Evolutionary conservation across 2,797 vertebrate genomes (phyloP), one percentile per base, ranked within the genome.

Genomic region (Otolemur crassicaudatus): DNA sequence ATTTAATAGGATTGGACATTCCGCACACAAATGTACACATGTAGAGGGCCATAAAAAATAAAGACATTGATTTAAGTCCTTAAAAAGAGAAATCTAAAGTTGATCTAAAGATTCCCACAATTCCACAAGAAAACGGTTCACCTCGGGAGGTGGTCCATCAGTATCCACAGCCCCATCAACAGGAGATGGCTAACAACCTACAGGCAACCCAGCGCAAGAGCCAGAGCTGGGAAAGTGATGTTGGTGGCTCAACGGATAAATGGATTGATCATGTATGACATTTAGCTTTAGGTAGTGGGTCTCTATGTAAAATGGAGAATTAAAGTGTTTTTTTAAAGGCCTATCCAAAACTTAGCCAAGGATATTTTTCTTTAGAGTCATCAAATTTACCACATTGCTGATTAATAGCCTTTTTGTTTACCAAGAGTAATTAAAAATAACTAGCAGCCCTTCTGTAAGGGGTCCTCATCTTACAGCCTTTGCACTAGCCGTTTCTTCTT

Each of bases 401-500:
- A 72, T 56, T 31, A 56, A 58, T 46, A 79, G 13, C 4, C 76
- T 34, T 46, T 82, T 46, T 22, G 7, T 49, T 91, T 63, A 69
- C 19, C 60, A 53, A 43, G 1, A 70, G 53, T 73, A 79, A 53
- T 63, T 56, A 61, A 8, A 49, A 87, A 8, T 14, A 81, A 79
- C 29, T 31, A 82, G 56, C 29, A 87, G 16, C 16, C 34, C 49
- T 85, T 82, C 11, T 69, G 58, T 91, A 95, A 94, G 53, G 9
- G 14, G 58, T n/a, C 11, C 34, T 19, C 7, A 76, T 75, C 77
- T 85, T 63, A 85, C 1, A 2, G 76, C 31, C 70, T 96, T 96
- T 31, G 25, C 25, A 95, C 69, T 29, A 91, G 56, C 17, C 11
- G 3, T 63, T 97, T 97, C 69, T 58, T 72, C 46, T 63, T 90